Conservation (phyloP, 2,113 vertebrate genomes). For the Gymnobelideus leadbeateri region DNA sequence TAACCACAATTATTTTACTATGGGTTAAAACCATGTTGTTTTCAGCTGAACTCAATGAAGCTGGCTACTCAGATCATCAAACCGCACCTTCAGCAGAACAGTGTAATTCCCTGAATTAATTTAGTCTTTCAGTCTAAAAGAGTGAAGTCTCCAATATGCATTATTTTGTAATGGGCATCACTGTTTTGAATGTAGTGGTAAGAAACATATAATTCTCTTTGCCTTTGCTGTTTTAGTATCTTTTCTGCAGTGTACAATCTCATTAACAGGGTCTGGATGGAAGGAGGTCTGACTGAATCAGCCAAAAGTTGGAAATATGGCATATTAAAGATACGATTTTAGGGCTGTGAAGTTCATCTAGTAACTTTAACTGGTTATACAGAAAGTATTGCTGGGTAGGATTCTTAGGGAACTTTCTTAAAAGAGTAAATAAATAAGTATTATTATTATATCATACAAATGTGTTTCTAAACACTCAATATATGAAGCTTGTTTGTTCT, state of each 20-base stretch:
- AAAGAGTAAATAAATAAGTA: neutral
- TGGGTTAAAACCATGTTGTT: conserved; percentile 41
- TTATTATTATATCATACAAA: neutral
- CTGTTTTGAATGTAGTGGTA: conserved; percentile 3
- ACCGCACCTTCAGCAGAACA: conserved; percentile 35
- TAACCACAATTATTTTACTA: conserved; percentile 5
- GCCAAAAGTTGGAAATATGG: neutral
- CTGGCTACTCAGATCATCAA: conserved; percentile 42
- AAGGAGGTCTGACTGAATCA: neutral
- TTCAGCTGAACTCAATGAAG: conserved; percentile 8
- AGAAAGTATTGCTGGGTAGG: neutral
- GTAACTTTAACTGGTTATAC: neutral
- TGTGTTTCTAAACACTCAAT: neutral
- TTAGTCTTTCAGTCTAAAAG: conserved; percentile 49
- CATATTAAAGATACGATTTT: neutral
- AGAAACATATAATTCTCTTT: conserved; percentile 23
- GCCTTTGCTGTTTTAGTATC: conserved; percentile 17
- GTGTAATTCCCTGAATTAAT: conserved; percentile 54
- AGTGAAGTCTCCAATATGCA: conserved; percentile 42
- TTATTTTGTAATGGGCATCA: conserved; percentile 45
- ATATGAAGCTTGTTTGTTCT: neutral
- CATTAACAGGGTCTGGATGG: conserved; percentile 19
- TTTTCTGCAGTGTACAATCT: conserved; percentile 1
- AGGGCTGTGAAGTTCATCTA: neutral
- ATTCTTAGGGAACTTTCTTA: neutral